phyloP scores from a whole-genome alignment of 2,113 vertebrate species.

The Megalops atlanticus region DNA sequence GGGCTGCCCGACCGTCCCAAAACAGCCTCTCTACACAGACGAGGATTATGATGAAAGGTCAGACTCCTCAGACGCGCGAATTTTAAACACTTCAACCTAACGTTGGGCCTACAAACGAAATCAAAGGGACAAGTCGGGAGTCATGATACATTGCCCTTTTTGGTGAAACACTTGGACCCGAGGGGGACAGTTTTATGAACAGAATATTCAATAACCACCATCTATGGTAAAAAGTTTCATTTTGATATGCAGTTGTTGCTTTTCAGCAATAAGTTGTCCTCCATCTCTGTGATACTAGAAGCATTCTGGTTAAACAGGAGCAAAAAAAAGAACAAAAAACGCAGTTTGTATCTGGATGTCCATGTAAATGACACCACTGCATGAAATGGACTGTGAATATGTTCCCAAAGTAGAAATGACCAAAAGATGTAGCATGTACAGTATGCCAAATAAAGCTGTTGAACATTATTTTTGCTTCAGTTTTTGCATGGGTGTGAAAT shows the following conservation, averaged over 20 bases:
- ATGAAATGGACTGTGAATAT: conserved; percentile 66
- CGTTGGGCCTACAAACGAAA: background rate
- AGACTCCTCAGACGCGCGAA: conserved; percentile 91
- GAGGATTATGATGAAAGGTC: conserved; percentile 95
- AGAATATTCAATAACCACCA: background rate
- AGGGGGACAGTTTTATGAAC: conserved; percentile 25
- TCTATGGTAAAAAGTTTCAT: background rate
- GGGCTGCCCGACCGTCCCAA: conserved; percentile 79
- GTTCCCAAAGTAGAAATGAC: conserved; percentile 56
- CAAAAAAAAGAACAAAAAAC: conserved; percentile 43
- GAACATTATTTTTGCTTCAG: conserved; percentile 40
- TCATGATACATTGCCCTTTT: no score
- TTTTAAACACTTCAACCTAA: conserved; percentile 87
- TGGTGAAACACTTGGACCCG: background rate
- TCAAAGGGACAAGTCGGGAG: background rate
- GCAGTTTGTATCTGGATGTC: conserved; percentile 44
- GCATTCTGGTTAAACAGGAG: background rate
- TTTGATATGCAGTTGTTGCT: conserved; percentile 32
- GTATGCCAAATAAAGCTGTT: conserved; percentile 63
- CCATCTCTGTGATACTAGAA: conserved; percentile 12
- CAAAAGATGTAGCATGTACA: conserved; percentile 64
- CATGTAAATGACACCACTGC: conserved; percentile 57
- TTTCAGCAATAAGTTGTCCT: conserved; percentile 25
- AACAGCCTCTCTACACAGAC: conserved; percentile 86
- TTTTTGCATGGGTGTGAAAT: conserved; percentile 7